These are phyloP conservation scores for Oscheius onirici DNA, from an alignment of 2,888 invertebrate species.

Conservation along the genomic window DNA sequence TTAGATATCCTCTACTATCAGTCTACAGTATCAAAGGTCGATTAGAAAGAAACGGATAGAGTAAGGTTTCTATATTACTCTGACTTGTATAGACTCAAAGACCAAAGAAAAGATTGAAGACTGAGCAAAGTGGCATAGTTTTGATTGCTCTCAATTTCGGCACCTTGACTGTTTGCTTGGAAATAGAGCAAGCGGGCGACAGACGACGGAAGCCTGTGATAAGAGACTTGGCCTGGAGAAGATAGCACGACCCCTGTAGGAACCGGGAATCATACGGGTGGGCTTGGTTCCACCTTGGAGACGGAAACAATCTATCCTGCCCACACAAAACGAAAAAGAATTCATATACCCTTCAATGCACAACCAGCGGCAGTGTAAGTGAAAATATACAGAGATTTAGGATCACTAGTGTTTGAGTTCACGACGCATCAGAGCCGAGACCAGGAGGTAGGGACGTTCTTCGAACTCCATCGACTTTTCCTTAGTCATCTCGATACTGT, in stretches of 20 bases:
- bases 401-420: slow-evolving; percentile 34
- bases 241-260: no score
- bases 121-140: neutral
- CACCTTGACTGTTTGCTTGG: slow-evolving; percentile 23
- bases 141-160: slow-evolving; percentile 27
- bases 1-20: no score
- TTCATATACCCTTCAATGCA: neutral
- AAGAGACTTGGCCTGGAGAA: slow-evolving; percentile 1
- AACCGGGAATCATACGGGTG: neutral
- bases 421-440: slow-evolving; percentile 57
- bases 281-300: neutral
- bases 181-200: slow-evolving; percentile 5
- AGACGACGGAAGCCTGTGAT: slow-evolving; percentile 5
- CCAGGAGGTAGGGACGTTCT: slow-evolving; percentile 65
- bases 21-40: no score
- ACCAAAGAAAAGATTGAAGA: neutral
- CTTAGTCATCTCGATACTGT: slow-evolving; percentile 77
- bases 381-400: neutral
- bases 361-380: slow-evolving; percentile 8
- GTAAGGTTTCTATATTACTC: no score
- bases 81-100: neutral
- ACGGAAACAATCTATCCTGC: neutral
- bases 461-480: slow-evolving; percentile 65
- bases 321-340: neutral
- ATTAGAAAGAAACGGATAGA: no score